phyloP scores from a whole-genome alignment of 1,140 invertebrate genomes.

The Elymnias hypermnestra region DNA sequence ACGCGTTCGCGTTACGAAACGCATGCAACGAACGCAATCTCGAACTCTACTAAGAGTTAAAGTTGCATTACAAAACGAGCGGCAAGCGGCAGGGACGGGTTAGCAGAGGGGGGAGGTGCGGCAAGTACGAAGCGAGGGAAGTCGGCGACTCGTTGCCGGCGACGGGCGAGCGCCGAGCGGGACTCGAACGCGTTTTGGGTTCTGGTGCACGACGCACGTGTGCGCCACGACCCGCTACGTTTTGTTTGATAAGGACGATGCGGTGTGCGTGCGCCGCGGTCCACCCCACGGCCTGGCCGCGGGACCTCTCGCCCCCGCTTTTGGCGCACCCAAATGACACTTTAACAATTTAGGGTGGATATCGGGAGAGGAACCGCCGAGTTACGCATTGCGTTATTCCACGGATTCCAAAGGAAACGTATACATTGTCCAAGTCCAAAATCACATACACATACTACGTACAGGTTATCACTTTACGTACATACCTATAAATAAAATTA shows the following conservation, averaged over 20 bases:
- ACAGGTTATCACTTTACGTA: too few relatives aligned
- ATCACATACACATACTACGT: too few relatives aligned
- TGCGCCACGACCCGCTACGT: slow-evolving; percentile 16
- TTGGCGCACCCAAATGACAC: slow-evolving; percentile 33
- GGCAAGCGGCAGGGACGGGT: slow-evolving; percentile 29
- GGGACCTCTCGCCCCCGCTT: slow-evolving; percentile 19
- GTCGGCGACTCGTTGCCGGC: slow-evolving; percentile 14
- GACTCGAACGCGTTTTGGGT: slow-evolving; percentile 8
- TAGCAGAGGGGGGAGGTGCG: slow-evolving; percentile 21
- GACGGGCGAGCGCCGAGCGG: slow-evolving; percentile 14
- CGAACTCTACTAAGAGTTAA: slow-evolving; percentile 38
- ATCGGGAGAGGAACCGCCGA: slow-evolving; percentile 16
- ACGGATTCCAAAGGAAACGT: too few relatives aligned
- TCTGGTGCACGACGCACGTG: slow-evolving; percentile 15
- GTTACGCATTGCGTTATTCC: slow-evolving; percentile 22
- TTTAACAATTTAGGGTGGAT: slow-evolving; percentile 29
- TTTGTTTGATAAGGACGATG: slow-evolving; percentile 26
- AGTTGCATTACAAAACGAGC: slow-evolving; percentile 42
- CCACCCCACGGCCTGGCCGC: slow-evolving; percentile 9
- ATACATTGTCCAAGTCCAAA: too few relatives aligned
- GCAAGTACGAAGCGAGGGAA: slow-evolving; percentile 20
- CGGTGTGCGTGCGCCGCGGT: slow-evolving; percentile 22
- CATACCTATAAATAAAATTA: too few relatives aligned
- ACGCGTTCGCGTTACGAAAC: slow-evolving; percentile 17
- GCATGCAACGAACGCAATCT: slow-evolving; percentile 28